Base-by-base conservation (phyloP, 2,797 vertebrate species). In the Helarctos malayanus region DNA sequence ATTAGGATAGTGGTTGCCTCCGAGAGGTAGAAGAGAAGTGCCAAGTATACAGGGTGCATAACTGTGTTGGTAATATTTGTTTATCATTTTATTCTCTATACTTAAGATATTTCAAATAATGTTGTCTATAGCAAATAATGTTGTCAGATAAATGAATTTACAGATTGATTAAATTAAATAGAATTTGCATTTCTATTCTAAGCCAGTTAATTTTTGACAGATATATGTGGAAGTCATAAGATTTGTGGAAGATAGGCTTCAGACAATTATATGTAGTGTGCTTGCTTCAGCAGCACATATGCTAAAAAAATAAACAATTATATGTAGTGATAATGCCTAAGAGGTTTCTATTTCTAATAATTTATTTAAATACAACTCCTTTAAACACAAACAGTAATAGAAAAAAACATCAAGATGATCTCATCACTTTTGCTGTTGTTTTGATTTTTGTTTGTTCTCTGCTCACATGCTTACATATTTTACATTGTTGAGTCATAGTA, bases 141-240 rank as follows among this genome's bases (percentile, higher is more conserved):
- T 12, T 73, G 16, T 63, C 29, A 35, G 47, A 5, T 81, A 78
- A 73, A 23, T 78, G 5, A 61, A 79, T 91, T 81, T 61, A 69
- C 23, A 91, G 88, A 73, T 35, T 57, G 10, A 47, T 32, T 75
- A 29, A n/a, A 81, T 73, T 71, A 52, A 73, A 86, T 45, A 16
- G 5, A 63, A 68, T 93, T 75, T 82, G 79, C 65, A 88, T 92
- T 87, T 93, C 41, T 63, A 85, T 56, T 79, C 13, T 73, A 90
- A 91, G 35, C 13, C n/a, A 49, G 38, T 49, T 79, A 54, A 13
- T 52, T 94, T 83, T 94, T 73, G 47, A 78, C 21, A n/a, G 49
- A 13, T 52, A 47, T 21, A 0, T 56, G 41, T 54, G 27, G 45
- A 81, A 89, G 12, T 76, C 38, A n/a, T 38, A 89, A 54, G 29